These are phyloP conservation scores for Drosophila sucinea DNA, from an alignment of 1,140 invertebrate genomes.

Conservation along the genomic window DNA sequence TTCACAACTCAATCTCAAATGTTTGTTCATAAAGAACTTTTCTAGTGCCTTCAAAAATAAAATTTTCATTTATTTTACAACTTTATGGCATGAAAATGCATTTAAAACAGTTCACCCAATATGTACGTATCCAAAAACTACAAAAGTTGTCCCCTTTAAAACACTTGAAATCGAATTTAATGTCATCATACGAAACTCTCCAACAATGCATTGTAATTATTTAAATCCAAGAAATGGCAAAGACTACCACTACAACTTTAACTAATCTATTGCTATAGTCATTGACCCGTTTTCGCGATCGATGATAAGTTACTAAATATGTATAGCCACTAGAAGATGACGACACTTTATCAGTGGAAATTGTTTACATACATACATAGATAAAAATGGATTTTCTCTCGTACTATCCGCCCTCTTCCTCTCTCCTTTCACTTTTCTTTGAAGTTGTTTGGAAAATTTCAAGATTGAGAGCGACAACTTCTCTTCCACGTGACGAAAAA, in stretches of 20 bases:
- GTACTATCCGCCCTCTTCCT: background rate
- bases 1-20: too few relatives aligned
- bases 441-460: conserved; percentile 18
- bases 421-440: conserved; percentile 7
- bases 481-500: conserved; percentile 66
- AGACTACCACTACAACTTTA: background rate
- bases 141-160: too few relatives aligned
- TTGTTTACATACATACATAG: conserved; percentile 18
- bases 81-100: too few relatives aligned
- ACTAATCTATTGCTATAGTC: conserved; percentile 2
- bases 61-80: too few relatives aligned
- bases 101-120: too few relatives aligned
- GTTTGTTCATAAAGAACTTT: too few relatives aligned
- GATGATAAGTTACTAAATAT: background rate
- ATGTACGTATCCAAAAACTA: too few relatives aligned
- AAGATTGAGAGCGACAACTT: conserved; percentile 7
- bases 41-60: too few relatives aligned
- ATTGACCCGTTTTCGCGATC: background rate
- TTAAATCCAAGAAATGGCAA: background rate
- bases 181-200: background rate
- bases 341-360: conserved; percentile 22
- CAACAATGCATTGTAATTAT: too few relatives aligned
- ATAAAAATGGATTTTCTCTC: background rate
- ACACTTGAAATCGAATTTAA: background rate
- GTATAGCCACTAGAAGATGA: conserved; percentile 23